Base-by-base conservation (phyloP, 2,113 vertebrate species). In the Neolamprologus cancellatus region DNA sequence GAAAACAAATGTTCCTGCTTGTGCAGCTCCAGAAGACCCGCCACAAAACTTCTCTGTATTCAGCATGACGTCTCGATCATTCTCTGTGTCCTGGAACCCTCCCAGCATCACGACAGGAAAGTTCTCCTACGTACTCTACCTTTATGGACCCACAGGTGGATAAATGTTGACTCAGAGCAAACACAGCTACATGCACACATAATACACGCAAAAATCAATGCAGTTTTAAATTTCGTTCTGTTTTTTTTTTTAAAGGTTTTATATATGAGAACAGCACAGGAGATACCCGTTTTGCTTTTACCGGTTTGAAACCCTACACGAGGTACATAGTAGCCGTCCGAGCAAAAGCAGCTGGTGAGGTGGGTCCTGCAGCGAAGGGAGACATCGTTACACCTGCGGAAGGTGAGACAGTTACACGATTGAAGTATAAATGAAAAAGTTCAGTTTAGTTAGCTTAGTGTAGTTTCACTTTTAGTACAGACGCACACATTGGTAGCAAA, bases 1-100 rank as follows among this genome's bases (percentile, higher is more conserved):
- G 15, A 76, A 76, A 30, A 50, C 6, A 13, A 76, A 76, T 48
- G 2, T 76, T 32, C 71, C 17, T 32, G 3, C 15, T 30, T 46
- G 36, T 44, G 12, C 94, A 99, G 99, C 97, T 86, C 99, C 99
- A 82, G 98, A 99, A 93, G 98, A 97, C 86, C 93, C 98, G 12
- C 99, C 99, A 48, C 96, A 97, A 91, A 98, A 97, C 87, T 83
- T 98, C 55, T 14, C 92, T 18, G 92, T 95, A 18, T 88, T 94
- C 78, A 98, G 98, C 34, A 79, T 98, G 87, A 98, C 97, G 48
- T 97, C 97, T 32, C 97, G 96, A 69, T 97, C 96, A 2, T 96
- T 99, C 85, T 95, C 94, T 34, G 93, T 98, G 76, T 95, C 92
- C 13, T 99, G 99, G 98, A 97, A 96, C 8, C 94, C 98, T 87